Evolutionary conservation across 2,888 invertebrate genomes (phyloP).

Genomic region (Agapostemon virescens): DNA sequence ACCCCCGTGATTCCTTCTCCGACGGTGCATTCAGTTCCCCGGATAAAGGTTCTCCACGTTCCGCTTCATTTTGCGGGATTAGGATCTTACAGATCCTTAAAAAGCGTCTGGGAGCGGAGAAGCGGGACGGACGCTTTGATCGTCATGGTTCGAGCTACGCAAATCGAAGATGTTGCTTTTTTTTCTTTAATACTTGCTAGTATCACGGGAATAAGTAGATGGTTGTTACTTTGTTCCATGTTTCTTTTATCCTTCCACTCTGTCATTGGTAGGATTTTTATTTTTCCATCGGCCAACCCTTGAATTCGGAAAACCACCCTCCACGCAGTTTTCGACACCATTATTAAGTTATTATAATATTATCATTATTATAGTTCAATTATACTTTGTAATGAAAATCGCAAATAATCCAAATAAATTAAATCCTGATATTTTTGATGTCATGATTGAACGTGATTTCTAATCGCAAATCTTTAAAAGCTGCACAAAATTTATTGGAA

Average conservation of each 20-base stretch:
- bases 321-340: too few species aligned
- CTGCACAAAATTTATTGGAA: not conserved
- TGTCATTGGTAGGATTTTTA: too few species aligned
- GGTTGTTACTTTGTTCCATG: too few species aligned
- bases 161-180: not conserved
- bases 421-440: too few species aligned
- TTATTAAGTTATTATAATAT: too few species aligned
- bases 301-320: too few species aligned
- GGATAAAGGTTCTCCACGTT: not conserved
- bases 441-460: not conserved
- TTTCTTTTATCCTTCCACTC: too few species aligned
- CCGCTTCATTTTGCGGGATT: conserved; percentile 1
- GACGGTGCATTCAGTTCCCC: not conserved
- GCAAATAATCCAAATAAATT: too few species aligned
- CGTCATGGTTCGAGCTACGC: not conserved
- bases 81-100: not conserved
- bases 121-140: not conserved
- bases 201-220: not conserved
- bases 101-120: not conserved
- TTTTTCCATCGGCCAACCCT: too few species aligned
- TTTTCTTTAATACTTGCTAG: not conserved
- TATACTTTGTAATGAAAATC: too few species aligned
- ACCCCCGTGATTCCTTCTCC: not conserved
- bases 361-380: too few species aligned
- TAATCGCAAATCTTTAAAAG: not conserved